These are phyloP conservation scores for Gortyna flavago DNA, from an alignment of 2,888 invertebrate genomes.

Conservation along the genomic window DNA sequence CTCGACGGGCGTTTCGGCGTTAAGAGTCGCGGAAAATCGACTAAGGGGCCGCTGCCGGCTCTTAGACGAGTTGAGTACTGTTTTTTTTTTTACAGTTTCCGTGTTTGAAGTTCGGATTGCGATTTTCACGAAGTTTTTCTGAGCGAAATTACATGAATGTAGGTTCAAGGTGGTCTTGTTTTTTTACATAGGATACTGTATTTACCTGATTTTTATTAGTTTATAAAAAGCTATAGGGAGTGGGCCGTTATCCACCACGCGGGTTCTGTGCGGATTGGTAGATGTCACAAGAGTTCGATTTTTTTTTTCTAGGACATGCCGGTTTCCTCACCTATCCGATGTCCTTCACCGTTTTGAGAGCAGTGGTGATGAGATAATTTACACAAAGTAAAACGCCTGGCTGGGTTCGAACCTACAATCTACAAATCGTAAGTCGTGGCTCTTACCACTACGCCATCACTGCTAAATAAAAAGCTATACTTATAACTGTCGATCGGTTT, in stretches of 20 bases:
- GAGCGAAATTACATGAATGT: constrained; percentile 38
- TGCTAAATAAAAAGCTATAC: background rate
- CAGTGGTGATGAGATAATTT: background rate
- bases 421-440: background rate
- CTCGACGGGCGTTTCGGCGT: constrained; percentile 41
- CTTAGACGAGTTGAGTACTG: constrained; percentile 19
- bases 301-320: too few species aligned
- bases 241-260: background rate
- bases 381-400: background rate
- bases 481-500: background rate
- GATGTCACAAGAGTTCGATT: background rate
- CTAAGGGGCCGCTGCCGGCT: constrained; percentile 18
- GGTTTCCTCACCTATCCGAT: too few species aligned
- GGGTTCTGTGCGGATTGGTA: background rate
- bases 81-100: constrained; percentile 30
- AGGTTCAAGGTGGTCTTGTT: background rate
- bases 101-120: constrained; percentile 42
- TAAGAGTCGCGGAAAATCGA: constrained; percentile 51
- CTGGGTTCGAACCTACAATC: background rate
- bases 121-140: constrained; percentile 19
- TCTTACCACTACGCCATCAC: background rate
- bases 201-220: constrained; percentile 9
- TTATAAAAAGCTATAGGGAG: background rate
- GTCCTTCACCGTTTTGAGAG: too few species aligned
- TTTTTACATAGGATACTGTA: constrained; percentile 15